These are phyloP conservation scores for Kryptopterus vitreolus DNA, from an alignment of 2,797 vertebrate genomes.

Conservation along the genomic window DNA sequence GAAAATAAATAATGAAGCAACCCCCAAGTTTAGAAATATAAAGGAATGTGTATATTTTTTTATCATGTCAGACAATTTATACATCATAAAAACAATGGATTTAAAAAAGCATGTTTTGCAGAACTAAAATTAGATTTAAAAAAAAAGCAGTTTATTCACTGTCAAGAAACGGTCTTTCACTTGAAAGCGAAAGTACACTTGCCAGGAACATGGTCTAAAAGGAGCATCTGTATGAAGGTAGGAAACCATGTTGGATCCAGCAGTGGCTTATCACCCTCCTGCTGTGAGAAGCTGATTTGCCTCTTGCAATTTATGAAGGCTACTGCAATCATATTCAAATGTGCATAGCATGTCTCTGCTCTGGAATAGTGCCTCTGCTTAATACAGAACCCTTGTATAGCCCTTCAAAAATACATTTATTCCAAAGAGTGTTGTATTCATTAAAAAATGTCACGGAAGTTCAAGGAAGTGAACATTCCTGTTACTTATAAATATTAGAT, in stretches of 20 bases:
- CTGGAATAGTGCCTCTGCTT: slow-evolving; percentile 34
- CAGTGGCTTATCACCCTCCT: slow-evolving; percentile 46
- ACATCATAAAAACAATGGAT: slow-evolving; percentile 4
- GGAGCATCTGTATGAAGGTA: slow-evolving; percentile 11
- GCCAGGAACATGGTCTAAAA: slow-evolving; percentile 32
- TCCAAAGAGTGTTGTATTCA: slow-evolving; percentile 4
- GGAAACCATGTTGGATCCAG: slow-evolving; percentile 46
- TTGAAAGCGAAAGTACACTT: slow-evolving; percentile 31
- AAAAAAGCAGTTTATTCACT: slow-evolving; percentile 31
- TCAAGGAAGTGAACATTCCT: not conserved
- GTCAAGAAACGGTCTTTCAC: slow-evolving; percentile 21
- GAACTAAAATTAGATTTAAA: slow-evolving; percentile 26
- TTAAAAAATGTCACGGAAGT: not conserved
- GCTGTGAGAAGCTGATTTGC: slow-evolving; percentile 55
- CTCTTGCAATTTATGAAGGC: slow-evolving; percentile 53
- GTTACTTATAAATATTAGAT: not conserved
- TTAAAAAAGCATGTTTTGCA: slow-evolving; percentile 23
- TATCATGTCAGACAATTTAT: too few relatives aligned
- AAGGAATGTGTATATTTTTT: too few relatives aligned
- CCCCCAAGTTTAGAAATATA: slow-evolving; percentile 22
- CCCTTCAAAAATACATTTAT: slow-evolving; percentile 21
- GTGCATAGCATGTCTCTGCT: slow-evolving; percentile 34
- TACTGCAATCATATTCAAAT: slow-evolving; percentile 53
- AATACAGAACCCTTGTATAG: slow-evolving; percentile 24
- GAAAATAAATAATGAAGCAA: slow-evolving; percentile 47